Percentiles rank a stretch among this genome's conserved stretches.
phyloP scores from a whole-genome alignment of 1,140 invertebrate species.

The Nebria ingens region DNA sequence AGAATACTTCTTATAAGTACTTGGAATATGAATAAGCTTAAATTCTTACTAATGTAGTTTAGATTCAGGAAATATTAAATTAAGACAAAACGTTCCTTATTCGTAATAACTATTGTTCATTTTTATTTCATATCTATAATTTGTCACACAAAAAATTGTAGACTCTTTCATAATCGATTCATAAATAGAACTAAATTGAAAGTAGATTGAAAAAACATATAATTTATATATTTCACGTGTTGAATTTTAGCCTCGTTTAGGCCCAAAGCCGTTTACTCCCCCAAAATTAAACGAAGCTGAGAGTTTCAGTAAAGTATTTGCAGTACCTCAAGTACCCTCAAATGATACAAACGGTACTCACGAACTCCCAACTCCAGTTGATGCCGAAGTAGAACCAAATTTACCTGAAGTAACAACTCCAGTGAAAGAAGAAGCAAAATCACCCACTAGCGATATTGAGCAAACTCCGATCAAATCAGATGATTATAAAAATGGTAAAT shows the following conservation, averaged over 20 bases:
- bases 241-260: constrained; percentile 56
- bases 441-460: constrained; percentile 22
- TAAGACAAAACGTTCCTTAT: too few relatives aligned
- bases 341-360: constrained; percentile 23
- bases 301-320: constrained; percentile 69
- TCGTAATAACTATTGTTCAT: too few relatives aligned
- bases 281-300: constrained; percentile 58
- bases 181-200: too few relatives aligned
- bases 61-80: too few relatives aligned
- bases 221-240: too few relatives aligned
- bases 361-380: constrained; percentile 7
- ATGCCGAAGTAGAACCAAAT: constrained; percentile 14
- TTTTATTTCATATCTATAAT: too few relatives aligned
- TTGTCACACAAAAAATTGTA: too few relatives aligned
- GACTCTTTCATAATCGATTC: too few relatives aligned
- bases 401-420: not conserved
- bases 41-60: too few relatives aligned
- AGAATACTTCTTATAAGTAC: too few relatives aligned
- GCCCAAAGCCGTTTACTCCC: constrained; percentile 72
- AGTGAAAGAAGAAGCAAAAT: not conserved
- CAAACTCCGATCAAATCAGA: constrained; percentile 33
- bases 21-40: too few relatives aligned
- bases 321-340: constrained; percentile 59
- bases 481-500: constrained; percentile 45
- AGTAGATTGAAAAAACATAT: too few relatives aligned